Conservation (phyloP, 2,888 invertebrate genomes). For the Rapana venosa region DNA sequence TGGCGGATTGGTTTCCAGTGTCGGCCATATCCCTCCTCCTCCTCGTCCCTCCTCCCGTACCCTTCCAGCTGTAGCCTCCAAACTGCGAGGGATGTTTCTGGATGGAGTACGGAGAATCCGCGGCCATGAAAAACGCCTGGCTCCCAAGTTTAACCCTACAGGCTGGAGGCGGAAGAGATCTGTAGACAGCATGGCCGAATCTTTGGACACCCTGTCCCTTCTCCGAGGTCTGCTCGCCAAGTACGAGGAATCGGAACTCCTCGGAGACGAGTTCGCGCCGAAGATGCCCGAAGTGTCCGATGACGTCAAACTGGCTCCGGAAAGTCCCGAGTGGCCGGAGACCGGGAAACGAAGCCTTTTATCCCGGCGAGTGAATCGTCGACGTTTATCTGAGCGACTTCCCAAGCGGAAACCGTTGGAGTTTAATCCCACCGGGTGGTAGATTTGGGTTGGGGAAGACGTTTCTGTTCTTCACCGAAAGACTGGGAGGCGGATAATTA, state of each 20-base stretch:
- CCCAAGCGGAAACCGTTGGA: slow-evolving; percentile 36
- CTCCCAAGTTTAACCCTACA: slow-evolving; percentile 39
- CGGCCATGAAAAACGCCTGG: not conserved
- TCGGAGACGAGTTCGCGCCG: not conserved
- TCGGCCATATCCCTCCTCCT: not conserved
- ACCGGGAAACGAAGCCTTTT: not conserved
- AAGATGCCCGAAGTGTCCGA: not conserved
- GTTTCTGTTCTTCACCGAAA: no score
- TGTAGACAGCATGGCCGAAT: not conserved
- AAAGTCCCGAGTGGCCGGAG: slow-evolving; percentile 19
- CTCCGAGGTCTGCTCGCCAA: not conserved
- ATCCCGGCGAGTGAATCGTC: not conserved
- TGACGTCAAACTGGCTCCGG: slow-evolving; percentile 12
- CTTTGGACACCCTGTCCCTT: not conserved
- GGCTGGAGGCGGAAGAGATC: slow-evolving; percentile 41
- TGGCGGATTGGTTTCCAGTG: not conserved
- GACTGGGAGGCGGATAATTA: no score
- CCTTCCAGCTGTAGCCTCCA: not conserved
- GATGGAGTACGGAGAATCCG: not conserved
- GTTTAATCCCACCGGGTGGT: slow-evolving; percentile 43
- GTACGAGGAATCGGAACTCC: not conserved
- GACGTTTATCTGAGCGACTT: not conserved
- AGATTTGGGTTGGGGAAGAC: not conserved
- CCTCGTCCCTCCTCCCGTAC: not conserved
- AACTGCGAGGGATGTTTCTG: not conserved